Evolutionary conservation across 2,113 vertebrate genomes (phyloP).

Genomic region (Alaudala cheleensis): DNA sequence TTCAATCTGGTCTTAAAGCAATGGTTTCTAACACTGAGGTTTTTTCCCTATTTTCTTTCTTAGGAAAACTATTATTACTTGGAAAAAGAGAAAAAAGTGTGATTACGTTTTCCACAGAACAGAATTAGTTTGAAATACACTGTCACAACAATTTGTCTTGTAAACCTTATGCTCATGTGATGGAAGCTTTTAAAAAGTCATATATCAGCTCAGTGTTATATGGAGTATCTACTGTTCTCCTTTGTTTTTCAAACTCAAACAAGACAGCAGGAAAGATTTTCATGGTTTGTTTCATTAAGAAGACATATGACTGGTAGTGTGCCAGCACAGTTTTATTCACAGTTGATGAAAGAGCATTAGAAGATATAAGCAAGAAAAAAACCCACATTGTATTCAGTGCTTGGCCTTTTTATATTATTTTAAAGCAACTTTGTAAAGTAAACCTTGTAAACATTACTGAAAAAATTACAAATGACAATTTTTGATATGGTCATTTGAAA

Average conservation of each 20-base stretch:
- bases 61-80: not conserved
- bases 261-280: slow-evolving; percentile 15
- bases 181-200: not conserved
- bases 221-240: not conserved
- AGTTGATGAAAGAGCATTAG: not conserved
- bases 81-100: not conserved
- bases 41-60: not conserved
- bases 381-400: fast-evolving
- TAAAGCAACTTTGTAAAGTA: not conserved
- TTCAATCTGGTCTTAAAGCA: not conserved
- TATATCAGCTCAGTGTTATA: not conserved
- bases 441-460: not conserved
- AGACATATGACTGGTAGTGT: not conserved
- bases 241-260: slow-evolving; percentile 2
- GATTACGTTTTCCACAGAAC: not conserved
- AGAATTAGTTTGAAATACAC: not conserved
- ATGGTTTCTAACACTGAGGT: not conserved
- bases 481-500: not conserved
- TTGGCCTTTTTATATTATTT: not conserved
- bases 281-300: not conserved
- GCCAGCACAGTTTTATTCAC: not conserved
- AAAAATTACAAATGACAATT: not conserved
- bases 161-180: not conserved
- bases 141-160: not conserved
- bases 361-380: not conserved